Evolutionary conservation across 2,113 vertebrate species (phyloP), one percentile per base, ranked within the genome.

Genomic region (Lota lota): DNA sequence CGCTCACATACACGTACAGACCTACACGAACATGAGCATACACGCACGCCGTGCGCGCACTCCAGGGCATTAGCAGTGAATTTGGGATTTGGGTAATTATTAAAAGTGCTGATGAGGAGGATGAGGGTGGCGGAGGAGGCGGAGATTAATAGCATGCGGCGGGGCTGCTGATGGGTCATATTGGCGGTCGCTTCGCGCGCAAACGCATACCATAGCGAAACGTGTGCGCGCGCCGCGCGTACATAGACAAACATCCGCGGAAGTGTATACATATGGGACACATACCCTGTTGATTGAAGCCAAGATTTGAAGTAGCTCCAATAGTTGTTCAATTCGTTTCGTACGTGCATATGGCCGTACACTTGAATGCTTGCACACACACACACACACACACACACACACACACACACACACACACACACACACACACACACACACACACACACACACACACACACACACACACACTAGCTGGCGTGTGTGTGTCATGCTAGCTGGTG

Each of bases 81-180:
- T 88, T 83, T 84, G 83, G 78, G 78, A 83, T 82, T 81, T 80
- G 69, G 64, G 77, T 82, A 83, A 85, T 80, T 73, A 82, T 85
- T 84, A 79, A 79, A 87, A 85, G 75, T 79, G 85, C 79, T 82
- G 82, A 85, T 84, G 71, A 78, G 73, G 61, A 68, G 73, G 81
- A 77, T 71, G 76, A 24, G 73, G 24, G 4, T 24, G 24, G 24
- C 24, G 24, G 24, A 24, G 24, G 24, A 24, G 24, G 24, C 24
- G 73, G 76, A 78, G 80, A 83, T 83, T 82, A 83, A 83, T 75
- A 70, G 69, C 40, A 59, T 61, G 67, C 16, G 60, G 81, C 69
- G 36, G 78, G 75, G 24, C 24, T 2, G 24, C 24, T 24, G 24
- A 24, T 24, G 2, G 24, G 24, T 24, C 24, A 24, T 2, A 24